Evolutionary conservation across 2,797 vertebrate species (phyloP).

Genomic region (Sciurus vulgaris): DNA sequence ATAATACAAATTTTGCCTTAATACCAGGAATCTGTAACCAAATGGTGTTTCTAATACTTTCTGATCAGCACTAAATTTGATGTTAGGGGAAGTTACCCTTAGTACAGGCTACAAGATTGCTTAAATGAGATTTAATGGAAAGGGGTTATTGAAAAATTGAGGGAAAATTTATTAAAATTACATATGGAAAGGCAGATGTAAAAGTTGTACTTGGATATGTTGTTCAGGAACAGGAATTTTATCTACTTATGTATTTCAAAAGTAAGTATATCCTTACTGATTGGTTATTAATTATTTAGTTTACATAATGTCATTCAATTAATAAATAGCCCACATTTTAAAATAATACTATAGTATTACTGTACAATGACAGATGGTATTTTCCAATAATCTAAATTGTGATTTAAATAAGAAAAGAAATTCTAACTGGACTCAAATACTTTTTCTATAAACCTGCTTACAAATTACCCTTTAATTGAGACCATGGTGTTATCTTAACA

Average conservation of each 20-base stretch:
- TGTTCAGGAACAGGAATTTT: background rate
- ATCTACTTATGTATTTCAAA: background rate
- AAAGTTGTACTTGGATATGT: background rate
- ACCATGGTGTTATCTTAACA: background rate
- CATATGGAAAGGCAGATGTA: background rate
- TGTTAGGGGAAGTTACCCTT: background rate
- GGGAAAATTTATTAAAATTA: background rate
- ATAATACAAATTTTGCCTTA: background rate
- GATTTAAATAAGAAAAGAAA: background rate
- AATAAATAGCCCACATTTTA: background rate
- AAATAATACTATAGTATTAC: background rate
- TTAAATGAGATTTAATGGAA: background rate
- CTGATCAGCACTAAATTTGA: slow-evolving; percentile 1
- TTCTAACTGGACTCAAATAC: background rate
- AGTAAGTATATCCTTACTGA: background rate
- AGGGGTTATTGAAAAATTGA: background rate
- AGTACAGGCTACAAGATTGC: background rate
- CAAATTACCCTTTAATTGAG: background rate
- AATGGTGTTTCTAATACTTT: background rate
- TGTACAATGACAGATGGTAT: background rate
- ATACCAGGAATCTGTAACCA: background rate
- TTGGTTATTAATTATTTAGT: background rate
- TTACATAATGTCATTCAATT: background rate
- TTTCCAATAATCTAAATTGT: background rate
- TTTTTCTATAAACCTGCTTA: background rate